Conservation (phyloP, 2,797 vertebrate genomes). For the Eulemur coronatus region DNA sequence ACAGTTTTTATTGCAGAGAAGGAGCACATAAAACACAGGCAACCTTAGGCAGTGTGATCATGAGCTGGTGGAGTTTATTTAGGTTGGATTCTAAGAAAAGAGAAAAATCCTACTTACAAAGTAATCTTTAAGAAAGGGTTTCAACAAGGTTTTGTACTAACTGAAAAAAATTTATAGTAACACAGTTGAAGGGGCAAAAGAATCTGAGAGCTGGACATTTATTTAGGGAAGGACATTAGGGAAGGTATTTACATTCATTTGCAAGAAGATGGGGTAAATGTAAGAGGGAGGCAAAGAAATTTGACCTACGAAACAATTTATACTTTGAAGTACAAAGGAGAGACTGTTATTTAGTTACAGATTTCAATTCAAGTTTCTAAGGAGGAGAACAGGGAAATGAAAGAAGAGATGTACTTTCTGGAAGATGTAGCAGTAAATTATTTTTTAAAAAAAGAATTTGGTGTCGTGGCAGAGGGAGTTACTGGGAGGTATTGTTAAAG, state of each 20-base stretch:
- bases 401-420: neutral
- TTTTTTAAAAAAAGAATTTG: neutral
- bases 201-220: neutral
- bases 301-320: neutral
- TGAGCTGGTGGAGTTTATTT: neutral
- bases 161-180: neutral
- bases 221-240: neutral
- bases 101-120: slow-evolving; percentile 33
- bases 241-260: neutral
- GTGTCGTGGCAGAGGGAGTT: neutral
- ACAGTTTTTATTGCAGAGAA: neutral
- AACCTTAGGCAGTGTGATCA: neutral
- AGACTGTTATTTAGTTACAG: neutral
- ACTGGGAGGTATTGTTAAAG: neutral
- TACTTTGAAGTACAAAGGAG: neutral
- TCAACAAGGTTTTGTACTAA: neutral
- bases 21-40: neutral
- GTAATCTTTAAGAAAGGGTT: neutral
- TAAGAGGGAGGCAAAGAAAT: neutral
- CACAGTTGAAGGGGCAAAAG: neutral
- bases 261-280: neutral
- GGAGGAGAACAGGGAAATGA: neutral
- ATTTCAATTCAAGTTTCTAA: slow-evolving; percentile 13
- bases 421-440: neutral
- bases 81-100: neutral